Conservation (phyloP, 92 coral and sea anemone genomes). For the Desmophyllum pertusum region DNA sequence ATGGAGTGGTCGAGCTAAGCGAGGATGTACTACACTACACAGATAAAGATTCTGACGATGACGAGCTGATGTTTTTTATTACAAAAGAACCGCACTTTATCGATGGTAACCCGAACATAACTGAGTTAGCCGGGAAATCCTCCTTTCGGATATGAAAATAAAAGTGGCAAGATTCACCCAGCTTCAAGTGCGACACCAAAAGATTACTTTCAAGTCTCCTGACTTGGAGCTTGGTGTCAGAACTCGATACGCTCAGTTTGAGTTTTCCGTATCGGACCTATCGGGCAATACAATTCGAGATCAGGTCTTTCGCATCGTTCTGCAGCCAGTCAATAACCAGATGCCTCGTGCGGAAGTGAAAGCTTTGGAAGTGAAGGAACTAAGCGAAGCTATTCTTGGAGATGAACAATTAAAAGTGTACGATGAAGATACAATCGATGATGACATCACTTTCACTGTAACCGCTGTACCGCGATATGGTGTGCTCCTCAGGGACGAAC, state of each 20-base stretch:
- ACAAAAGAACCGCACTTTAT: constrained; percentile 70
- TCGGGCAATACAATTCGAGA: constrained; percentile 76
- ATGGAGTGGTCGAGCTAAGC: constrained; percentile 46
- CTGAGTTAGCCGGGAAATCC: constrained; percentile 71
- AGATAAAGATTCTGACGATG: constrained; percentile 85
- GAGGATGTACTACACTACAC: constrained; percentile 70
- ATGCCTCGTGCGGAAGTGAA: constrained; percentile 57
- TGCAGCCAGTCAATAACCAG: constrained; percentile 81
- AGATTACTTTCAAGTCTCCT: constrained; percentile 82
- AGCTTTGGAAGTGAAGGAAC: constrained; percentile 62
- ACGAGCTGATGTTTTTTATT: constrained; percentile 66
- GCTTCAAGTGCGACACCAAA: constrained; percentile 79
- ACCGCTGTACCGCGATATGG: constrained; percentile 79
- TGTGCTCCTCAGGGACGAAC: constrained; percentile 60
- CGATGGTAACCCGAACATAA: constrained; percentile 47
- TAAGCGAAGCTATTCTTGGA: constrained; percentile 47
- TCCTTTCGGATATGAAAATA: constrained; percentile 59
- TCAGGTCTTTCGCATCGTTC: constrained; percentile 61
- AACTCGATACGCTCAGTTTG: constrained; percentile 83
- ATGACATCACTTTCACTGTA: constrained; percentile 57
- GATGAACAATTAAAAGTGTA: constrained; percentile 28
- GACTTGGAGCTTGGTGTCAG: constrained; percentile 70
- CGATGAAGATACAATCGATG: constrained; percentile 67
- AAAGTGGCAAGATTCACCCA: constrained; percentile 81
- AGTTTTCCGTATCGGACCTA: constrained; percentile 90